Evolutionary conservation across 2,113 vertebrate genomes (phyloP), one percentile per base, ranked within the genome.

Genomic region (Perca fluviatilis): DNA sequence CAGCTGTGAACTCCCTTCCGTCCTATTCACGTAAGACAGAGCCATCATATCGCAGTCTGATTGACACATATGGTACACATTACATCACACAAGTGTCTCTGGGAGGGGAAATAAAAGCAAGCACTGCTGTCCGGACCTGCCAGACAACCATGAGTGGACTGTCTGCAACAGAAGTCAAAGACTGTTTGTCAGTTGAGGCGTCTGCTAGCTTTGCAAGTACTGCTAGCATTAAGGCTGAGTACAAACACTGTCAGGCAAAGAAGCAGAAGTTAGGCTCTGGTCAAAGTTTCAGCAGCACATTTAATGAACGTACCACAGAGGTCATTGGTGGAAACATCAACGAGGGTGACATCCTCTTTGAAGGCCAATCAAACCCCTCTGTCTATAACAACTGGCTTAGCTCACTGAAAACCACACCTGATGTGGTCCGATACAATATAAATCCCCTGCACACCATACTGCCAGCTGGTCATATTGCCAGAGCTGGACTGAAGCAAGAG

Each of bases 361-460:
- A 77, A 0, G 25, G 19, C 0, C 27, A 67, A 0, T 82, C 80
- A 19, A 30, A 87, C 19, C 50, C 67, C 5, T 18, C 18, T 0
- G 16, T 71, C 6, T 88, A 85, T 40, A 69, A 10, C 0, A 14
- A 2, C 4, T 95, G 92, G 93, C 0, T 84, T 0, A 10, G 27
- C 0, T 92, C 90, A 19, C 76, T 94, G 67, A 87, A 88, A 62
- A 56, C 4, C 7, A 27, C 9, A 5, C 93, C 94, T 23, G 93
- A 87, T 36, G 77, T 96, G 30, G 74, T 96, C 50, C 66, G 65
- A 43, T 96, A 96, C 71, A 88, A 49, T 0, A 47, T 96, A 6
- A 89, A 86, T 19, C 91, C 96, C 0, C 89, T 97, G 40, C 95
- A 97, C 18, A 11, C 71, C 16, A 54, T 97, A 56, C 13, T 80